These are phyloP conservation scores for Hyalella azteca DNA, from an alignment of 2,888 invertebrate genomes.

Conservation along the genomic window DNA sequence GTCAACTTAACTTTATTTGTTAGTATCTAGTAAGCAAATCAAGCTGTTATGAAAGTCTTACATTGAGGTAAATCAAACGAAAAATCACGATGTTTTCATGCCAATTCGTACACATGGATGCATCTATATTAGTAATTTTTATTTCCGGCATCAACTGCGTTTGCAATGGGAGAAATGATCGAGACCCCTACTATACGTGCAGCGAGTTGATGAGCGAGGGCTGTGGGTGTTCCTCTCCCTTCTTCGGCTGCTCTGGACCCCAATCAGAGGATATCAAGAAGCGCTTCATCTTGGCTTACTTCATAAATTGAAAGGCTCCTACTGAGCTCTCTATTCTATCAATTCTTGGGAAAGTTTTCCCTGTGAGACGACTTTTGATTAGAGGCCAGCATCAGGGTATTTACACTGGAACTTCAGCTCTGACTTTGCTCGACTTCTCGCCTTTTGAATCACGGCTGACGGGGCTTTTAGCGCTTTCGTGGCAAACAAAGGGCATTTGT, in stretches of 20 bases:
- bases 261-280: constrained; percentile 12
- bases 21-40: too few relatives aligned
- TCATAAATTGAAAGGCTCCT: constrained; percentile 18
- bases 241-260: background rate
- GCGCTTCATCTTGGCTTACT: constrained; percentile 23
- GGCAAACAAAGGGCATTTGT: background rate
- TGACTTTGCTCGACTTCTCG: background rate
- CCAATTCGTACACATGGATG: too few relatives aligned
- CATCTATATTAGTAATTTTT: too few relatives aligned
- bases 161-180: too few relatives aligned
- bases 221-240: background rate
- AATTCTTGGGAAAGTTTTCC: constrained; percentile 18
- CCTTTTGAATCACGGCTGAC: too few relatives aligned
- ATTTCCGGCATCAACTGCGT: too few relatives aligned
- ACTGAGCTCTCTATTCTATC: constrained; percentile 33
- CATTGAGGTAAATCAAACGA: too few relatives aligned
- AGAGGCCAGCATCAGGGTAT: constrained; percentile 26
- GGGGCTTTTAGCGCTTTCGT: too few relatives aligned
- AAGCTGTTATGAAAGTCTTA: too few relatives aligned
- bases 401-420: constrained; percentile 22
- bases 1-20: too few relatives aligned
- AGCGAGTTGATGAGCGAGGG: background rate
- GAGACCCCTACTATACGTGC: background rate
- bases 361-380: constrained; percentile 23
- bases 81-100: too few relatives aligned